phyloP scores from a whole-genome alignment of 2,113 vertebrate species.

The Propithecus coquereli region DNA sequence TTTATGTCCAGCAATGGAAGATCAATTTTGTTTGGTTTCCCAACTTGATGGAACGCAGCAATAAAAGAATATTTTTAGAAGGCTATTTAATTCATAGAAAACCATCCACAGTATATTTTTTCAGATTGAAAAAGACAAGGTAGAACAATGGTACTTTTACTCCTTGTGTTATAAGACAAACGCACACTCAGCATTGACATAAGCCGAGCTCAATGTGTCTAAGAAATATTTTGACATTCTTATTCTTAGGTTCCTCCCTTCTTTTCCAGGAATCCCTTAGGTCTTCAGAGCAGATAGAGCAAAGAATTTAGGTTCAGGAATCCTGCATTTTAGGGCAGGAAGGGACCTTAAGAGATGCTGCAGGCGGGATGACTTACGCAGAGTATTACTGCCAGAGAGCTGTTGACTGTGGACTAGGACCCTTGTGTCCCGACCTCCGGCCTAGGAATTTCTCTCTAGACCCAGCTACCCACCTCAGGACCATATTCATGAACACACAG shows the following conservation, averaged over 20 bases:
- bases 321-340: background rate
- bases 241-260: background rate
- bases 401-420: background rate
- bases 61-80: constrained; percentile 12
- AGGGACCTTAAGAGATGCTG: background rate
- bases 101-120: background rate
- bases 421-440: background rate
- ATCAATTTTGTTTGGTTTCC: background rate
- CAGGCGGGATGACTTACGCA: background rate
- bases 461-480: background rate
- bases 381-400: background rate
- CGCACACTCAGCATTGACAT: background rate
- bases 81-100: constrained; percentile 6
- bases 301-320: background rate
- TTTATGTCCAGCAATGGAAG: background rate
- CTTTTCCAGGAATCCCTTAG: background rate
- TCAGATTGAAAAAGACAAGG: background rate
- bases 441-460: background rate
- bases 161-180: background rate
- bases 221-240: background rate
- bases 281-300: background rate
- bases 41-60: background rate
- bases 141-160: background rate
- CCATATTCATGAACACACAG: background rate
- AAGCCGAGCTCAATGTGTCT: background rate